phyloP scores from a whole-genome alignment of 2,888 invertebrate genomes.

The Orchestes rusci region DNA sequence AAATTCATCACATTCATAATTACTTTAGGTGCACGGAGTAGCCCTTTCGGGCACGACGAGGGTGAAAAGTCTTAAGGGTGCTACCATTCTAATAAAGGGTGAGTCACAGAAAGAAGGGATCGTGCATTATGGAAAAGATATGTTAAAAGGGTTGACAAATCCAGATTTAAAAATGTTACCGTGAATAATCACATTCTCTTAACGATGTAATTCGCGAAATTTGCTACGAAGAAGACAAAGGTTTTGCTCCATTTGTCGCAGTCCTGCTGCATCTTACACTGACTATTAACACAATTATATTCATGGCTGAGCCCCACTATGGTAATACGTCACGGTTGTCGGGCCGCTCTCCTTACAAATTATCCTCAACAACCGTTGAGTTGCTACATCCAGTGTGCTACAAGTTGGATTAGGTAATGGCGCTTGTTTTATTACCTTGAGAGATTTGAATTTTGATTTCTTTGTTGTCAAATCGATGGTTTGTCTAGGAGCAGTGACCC shows the following conservation, averaged over 20 bases:
- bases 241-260: slow-evolving; percentile 38
- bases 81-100: slow-evolving; percentile 19
- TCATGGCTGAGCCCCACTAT: slow-evolving; percentile 36
- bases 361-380: slow-evolving; percentile 5
- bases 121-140: slow-evolving; percentile 11
- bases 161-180: no score
- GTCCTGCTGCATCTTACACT: slow-evolving; percentile 36
- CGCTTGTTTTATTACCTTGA: no score
- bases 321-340: slow-evolving; percentile 26
- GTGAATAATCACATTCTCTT: no score
- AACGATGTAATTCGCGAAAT: slow-evolving; percentile 7
- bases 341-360: slow-evolving; percentile 9
- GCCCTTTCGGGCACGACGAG: slow-evolving; percentile 34
- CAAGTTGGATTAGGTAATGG: no score
- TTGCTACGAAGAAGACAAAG: slow-evolving; percentile 25
- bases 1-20: slow-evolving; percentile 42
- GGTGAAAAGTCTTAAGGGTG: slow-evolving; percentile 31
- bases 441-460: no score
- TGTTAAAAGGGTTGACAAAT: slow-evolving; percentile 13
- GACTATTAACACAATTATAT: slow-evolving; percentile 43
- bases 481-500: no score
- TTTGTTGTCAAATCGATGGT: no score
- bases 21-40: slow-evolving; percentile 40
- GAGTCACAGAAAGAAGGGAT: slow-evolving; percentile 13
- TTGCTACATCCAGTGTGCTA: slow-evolving; percentile 4